These are phyloP conservation scores for Phrynocephalus guinanensis DNA, from an alignment of 2,797 vertebrate species.

Conservation along the genomic window DNA sequence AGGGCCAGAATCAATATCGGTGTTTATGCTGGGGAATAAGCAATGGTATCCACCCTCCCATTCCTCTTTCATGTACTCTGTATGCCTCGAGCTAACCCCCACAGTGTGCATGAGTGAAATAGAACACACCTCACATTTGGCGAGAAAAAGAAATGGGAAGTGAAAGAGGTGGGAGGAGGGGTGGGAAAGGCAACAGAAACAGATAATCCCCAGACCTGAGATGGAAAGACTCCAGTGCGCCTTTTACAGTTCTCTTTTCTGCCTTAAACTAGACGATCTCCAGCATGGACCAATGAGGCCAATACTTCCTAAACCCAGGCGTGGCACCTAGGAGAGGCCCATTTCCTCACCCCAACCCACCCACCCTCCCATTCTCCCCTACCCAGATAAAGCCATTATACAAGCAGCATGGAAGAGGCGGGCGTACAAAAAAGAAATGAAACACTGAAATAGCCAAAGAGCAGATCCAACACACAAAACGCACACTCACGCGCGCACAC, in stretches of 20 bases:
- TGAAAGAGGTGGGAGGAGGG: conserved; percentile 21
- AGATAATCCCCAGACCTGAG: conserved; percentile 14
- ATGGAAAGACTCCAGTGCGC: conserved; percentile 37
- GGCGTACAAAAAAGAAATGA: conserved; percentile 51
- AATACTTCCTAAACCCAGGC: conserved; percentile 46
- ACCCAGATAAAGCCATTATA: conserved; percentile 73
- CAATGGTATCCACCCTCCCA: conserved; percentile 61
- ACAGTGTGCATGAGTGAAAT: conserved; percentile 54
- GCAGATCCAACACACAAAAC: conserved; percentile 61
- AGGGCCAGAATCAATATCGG: conserved; percentile 64
- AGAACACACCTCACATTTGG: conserved; percentile 66
- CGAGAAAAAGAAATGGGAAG: conserved; percentile 44
- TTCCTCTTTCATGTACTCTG: conserved; percentile 66
- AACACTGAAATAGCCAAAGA: conserved; percentile 65
- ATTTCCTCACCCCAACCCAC: not conserved
- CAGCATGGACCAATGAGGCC: conserved; percentile 47
- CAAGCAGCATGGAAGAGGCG: conserved; percentile 73
- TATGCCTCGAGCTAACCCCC: conserved; percentile 66
- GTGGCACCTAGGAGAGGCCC: conserved; percentile 53
- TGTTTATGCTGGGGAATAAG: conserved; percentile 70
- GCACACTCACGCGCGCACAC: conserved; percentile 72
- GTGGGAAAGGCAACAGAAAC: conserved; percentile 53
- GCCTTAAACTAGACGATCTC: conserved; percentile 63
- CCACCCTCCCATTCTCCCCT: conserved; percentile 1
- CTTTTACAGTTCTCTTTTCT: conserved; percentile 57